Evolutionary conservation across 2,888 invertebrate species (phyloP), one percentile per base, ranked within the genome.

Genomic region (Leuctra nigra): DNA sequence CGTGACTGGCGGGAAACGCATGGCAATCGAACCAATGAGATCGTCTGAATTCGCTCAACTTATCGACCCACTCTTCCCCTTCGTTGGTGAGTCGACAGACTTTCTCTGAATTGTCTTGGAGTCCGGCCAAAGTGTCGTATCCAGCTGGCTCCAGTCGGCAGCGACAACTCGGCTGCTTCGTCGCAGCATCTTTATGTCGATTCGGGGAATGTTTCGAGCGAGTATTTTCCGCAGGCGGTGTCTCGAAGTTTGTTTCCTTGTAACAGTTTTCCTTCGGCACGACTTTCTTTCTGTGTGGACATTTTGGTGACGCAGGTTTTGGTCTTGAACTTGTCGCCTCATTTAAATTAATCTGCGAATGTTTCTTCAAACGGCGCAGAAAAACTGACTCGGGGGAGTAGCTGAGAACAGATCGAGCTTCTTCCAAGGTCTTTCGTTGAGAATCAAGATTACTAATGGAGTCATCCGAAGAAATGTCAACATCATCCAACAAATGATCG

Each of bases 11-110:
- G 1, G 58, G 58, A 25, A 56, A 29, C 18, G 59, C 56, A 33
- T 61, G 61, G 44, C 61, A 61, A 38, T 61, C 61, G 39, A 52
- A 56, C 59, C 59, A 61, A 24, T 61, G 59, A 14, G 50, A 48
- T 14, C 54, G 46, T 18, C 61, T 52, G 47, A 57, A 61, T 2
- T 59, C 36, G n/a, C 57, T 59, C 18, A 61, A 18, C 25, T 57
- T 38, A 25, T 59, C 50, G 47, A 61, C 55, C 55, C 53, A 53
- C 13, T 18, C 16, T 9, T 53, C 48, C 13, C 22, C 13, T 33
- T 11, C 24, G 2, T 50, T 29, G 23, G 20, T 39, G 16, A 2
- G 7, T 39, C 39, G n/a, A n/a, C n/a, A n/a, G n/a, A n/a, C n/a
- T n/a, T 39, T 6, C 18, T 44, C n/a, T 7, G 20, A 9, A 13